phyloP scores from a whole-genome alignment of 1,140 invertebrate species.

The Panagrolaimus sp. region DNA sequence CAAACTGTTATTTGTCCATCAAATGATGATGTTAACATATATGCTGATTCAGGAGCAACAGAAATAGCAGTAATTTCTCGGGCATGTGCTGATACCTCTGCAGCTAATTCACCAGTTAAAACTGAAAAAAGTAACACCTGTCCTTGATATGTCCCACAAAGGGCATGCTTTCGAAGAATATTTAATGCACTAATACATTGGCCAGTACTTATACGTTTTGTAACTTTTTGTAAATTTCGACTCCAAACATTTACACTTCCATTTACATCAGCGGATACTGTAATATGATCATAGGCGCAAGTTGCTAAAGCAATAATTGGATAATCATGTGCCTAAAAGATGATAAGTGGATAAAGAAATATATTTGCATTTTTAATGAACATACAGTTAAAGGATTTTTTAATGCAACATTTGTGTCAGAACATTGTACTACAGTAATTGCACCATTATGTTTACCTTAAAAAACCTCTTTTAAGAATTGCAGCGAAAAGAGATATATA shows the following conservation, averaged over 20 bases:
- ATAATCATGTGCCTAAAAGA: constrained; percentile 4
- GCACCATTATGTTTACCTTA: neutral
- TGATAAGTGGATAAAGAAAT: neutral
- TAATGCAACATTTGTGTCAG: too few species aligned
- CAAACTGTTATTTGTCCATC: neutral
- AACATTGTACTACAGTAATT: neutral
- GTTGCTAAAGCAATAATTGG: constrained; percentile 3
- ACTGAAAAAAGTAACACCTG: neutral
- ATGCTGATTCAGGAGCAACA: constrained; percentile 2
- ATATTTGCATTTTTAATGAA: too few species aligned
- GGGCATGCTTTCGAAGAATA: neutral
- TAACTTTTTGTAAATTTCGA: neutral
- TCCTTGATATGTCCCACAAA: constrained; percentile 1
- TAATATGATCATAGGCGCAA: neutral
- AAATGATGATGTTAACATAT: neutral
- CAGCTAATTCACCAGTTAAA: neutral
- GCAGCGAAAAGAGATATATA: neutral
- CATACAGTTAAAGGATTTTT: too few species aligned
- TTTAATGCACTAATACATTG: constrained; percentile 3
- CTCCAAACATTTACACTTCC: neutral
- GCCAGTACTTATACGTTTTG: neutral
- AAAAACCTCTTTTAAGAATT: neutral
- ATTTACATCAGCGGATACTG: neutral
- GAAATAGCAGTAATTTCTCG: neutral
- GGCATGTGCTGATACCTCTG: neutral